Conservation (phyloP, 2,888 invertebrate species). For the Aromia moschata region DNA sequence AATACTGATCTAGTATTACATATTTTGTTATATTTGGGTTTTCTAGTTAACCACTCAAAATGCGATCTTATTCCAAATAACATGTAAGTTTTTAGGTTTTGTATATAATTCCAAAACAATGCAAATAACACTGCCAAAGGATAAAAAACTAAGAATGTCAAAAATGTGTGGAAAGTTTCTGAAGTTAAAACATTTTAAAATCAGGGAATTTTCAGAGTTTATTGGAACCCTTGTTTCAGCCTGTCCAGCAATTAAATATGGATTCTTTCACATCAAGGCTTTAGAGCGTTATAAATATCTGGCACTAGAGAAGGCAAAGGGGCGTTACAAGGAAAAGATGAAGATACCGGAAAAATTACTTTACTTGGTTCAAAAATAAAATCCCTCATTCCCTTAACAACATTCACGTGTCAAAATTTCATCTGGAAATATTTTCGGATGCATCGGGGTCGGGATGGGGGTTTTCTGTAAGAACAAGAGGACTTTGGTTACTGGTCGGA, state of each 20-base stretch:
- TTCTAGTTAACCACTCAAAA: conserved; percentile 37
- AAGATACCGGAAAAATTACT: conserved; percentile 17
- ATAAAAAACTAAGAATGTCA: conserved; percentile 15
- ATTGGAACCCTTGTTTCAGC: conserved; percentile 39
- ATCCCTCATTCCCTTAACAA: conserved; percentile 15
- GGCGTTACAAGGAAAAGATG: conserved; percentile 33
- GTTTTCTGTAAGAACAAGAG: conserved; percentile 24
- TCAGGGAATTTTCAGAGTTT: conserved; percentile 38
- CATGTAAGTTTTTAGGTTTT: conserved; percentile 37
- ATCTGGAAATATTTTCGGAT: conserved; percentile 42
- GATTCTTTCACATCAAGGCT: conserved; percentile 34
- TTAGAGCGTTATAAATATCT: conserved; percentile 35
- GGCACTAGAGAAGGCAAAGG: conserved; percentile 28
- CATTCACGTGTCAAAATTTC: conserved; percentile 15
- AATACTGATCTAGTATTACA: conserved; percentile 27
- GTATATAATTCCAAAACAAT: conserved; percentile 31
- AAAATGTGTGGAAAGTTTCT: conserved; percentile 6
- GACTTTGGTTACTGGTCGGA: conserved; percentile 32
- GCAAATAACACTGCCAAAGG: conserved; percentile 27
- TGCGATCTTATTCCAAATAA: conserved; percentile 28
- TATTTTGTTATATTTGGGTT: conserved; percentile 31
- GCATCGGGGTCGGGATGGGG: conserved; percentile 41
- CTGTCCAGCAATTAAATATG: conserved; percentile 45
- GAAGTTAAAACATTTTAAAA: conserved; percentile 27
- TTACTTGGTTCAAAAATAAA: conserved; percentile 35